Percentiles rank a stretch among this genome's conserved stretches.
Evolutionary conservation across 2,113 vertebrate genomes (phyloP).

Genomic region (Tichodroma muraria): DNA sequence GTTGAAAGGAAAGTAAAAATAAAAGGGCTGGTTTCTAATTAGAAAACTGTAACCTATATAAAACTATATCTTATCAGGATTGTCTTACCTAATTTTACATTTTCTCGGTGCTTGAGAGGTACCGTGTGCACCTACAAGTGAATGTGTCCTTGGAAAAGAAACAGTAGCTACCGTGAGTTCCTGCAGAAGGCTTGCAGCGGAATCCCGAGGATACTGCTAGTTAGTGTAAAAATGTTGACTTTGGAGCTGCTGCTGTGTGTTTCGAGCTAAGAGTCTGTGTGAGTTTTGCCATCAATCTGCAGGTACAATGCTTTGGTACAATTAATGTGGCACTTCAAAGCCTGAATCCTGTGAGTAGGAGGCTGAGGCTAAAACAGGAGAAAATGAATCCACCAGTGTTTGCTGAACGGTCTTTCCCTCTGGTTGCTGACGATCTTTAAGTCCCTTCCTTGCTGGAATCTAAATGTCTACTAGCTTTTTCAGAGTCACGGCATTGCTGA

Average conservation of each 20-base stretch:
- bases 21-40: neutral
- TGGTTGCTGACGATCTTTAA: neutral
- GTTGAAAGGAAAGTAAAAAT: neutral
- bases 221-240: neutral
- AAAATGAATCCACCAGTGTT: neutral
- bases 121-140: neutral
- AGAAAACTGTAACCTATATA: neutral
- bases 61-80: neutral
- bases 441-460: neutral
- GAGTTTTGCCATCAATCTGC: rapidly evolving
- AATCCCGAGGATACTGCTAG: rapidly evolving
- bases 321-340: neutral
- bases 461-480: neutral
- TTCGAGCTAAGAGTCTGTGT: neutral
- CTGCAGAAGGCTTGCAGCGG: neutral
- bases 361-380: neutral
- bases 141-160: neutral
- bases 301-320: neutral
- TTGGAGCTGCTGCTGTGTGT: neutral
- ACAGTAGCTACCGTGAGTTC: neutral
- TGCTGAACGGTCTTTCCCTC: neutral
- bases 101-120: neutral
- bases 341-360: neutral
- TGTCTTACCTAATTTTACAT: neutral
- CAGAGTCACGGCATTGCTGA: neutral